Evolutionary conservation across 2,113 vertebrate genomes (phyloP), one percentile per base, ranked within the genome.

Genomic region (Rhadina sibilatrix): DNA sequence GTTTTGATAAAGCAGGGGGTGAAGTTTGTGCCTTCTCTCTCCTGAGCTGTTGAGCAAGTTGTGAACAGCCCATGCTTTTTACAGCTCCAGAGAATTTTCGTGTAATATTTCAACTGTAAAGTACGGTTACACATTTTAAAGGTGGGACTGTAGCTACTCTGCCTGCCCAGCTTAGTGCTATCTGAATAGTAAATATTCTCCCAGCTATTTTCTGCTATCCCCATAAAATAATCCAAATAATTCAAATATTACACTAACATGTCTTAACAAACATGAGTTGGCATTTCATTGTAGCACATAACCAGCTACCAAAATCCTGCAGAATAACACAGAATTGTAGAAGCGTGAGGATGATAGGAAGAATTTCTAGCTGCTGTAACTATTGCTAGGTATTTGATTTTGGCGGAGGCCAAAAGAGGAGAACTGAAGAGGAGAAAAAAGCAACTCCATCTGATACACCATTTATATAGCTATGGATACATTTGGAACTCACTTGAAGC

Each of bases 21-120:
- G 89, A 92, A 38, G 31, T 81, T 74, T 88, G 66, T 85, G 53
- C 86, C 66, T 90, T 27, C 75, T 80, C 83, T 90, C 76, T 96
- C 38, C 68, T 16, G 71, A 77, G 54, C 16, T 63, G 57, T 23
- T 64, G 52, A 56, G 63, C 38, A 40, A 90, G 49, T 46, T 77
- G 76, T 61, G 76, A 93, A 57, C 54, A 77, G 63, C 46, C 16
- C 4, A 0, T 70, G 89, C n/a, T 86, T 94, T 90, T 79, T 42
- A 27, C 56, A 49, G 66, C 63, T 86, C 79, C 2, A 4, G 52
- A 89, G 57, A 94, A 50, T 56, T 82, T 69, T 37, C 20, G 28
- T 82, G 44, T 47, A 54, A 15, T 82, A 54, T 46, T 87, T 82
- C 69, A 70, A 27, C 30, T 65, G 12, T 37, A 59, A 71, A 59